These are phyloP conservation scores for Odontamblyopus lacepedii DNA, from an alignment of 2,797 vertebrate species.

Conservation along the genomic window DNA sequence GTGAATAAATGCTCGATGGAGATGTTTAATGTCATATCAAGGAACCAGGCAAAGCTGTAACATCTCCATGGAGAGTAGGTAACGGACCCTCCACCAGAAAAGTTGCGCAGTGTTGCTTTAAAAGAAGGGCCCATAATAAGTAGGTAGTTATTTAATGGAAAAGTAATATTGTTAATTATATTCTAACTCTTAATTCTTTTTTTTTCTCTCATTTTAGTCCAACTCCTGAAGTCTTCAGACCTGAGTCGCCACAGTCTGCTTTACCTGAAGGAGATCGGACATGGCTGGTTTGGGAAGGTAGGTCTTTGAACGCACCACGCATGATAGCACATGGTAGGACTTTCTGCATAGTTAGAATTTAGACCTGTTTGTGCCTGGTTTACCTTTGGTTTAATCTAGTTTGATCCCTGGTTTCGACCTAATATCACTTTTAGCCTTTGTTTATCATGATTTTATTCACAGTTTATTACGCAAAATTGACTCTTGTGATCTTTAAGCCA, in stretches of 20 bases:
- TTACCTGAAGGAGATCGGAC: conserved; percentile 95
- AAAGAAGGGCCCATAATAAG: no score
- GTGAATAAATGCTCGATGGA: no score
- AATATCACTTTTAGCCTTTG: not conserved
- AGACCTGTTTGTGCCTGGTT: not conserved
- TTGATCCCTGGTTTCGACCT: no score
- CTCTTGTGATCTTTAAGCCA: no score
- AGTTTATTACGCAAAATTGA: no score
- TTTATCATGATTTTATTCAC: not conserved
- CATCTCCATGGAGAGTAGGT: no score
- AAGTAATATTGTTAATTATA: not conserved
- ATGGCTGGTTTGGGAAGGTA: conserved; percentile 98
- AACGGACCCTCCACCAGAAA: no score
- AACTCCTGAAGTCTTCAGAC: conserved; percentile 86
- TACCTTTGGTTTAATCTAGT: not conserved
- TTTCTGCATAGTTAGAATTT: not conserved
- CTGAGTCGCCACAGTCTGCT: conserved; percentile 89
- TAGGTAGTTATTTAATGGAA: no score
- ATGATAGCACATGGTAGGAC: not conserved
- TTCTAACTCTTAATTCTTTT: not conserved
- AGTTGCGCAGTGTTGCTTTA: no score
- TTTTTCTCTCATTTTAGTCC: conserved; percentile 73
- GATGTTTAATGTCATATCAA: no score
- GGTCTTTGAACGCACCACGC: conserved; percentile 39
- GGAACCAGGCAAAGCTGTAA: no score